Conservation (phyloP, 2,113 vertebrate species). For the Pterocles orientalis region DNA sequence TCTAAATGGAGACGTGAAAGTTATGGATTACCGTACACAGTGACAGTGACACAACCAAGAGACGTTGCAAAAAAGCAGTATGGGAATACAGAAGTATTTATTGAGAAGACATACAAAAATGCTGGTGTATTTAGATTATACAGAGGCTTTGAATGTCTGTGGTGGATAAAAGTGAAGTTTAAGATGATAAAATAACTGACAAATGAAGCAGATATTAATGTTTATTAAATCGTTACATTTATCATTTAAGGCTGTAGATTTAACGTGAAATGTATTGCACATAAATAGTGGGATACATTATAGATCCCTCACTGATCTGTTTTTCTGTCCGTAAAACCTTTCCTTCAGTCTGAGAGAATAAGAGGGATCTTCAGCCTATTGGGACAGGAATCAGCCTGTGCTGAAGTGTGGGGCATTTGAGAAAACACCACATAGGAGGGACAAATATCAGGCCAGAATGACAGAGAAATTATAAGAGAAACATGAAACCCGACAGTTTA, state of each 20-base stretch:
- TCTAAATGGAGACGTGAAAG: not conserved
- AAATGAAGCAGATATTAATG: not conserved
- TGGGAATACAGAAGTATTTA: not conserved
- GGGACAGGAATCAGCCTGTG: not conserved
- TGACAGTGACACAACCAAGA: not conserved
- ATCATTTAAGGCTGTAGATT: conserved; percentile 14
- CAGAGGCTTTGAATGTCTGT: not conserved
- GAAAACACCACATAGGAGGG: not conserved
- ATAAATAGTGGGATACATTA: not conserved
- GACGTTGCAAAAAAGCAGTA: not conserved
- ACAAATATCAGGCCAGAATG: not conserved
- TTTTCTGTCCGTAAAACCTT: conserved; percentile 17
- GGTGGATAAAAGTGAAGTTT: not conserved
- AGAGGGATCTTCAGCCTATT: not conserved
- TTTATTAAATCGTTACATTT: conserved; percentile 37
- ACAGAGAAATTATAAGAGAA: conserved; percentile 1
- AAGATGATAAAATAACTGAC: not conserved
- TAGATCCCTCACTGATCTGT: not conserved
- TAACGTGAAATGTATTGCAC: not conserved
- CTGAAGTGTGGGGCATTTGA: not conserved
- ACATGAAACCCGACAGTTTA: not conserved
- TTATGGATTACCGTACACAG: not conserved
- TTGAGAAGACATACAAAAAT: not conserved
- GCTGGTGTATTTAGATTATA: not conserved
- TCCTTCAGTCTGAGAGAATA: not conserved